Evolutionary conservation across 2,113 vertebrate genomes (phyloP), one percentile per base, ranked within the genome.

Genomic region (Nettapus auritus): DNA sequence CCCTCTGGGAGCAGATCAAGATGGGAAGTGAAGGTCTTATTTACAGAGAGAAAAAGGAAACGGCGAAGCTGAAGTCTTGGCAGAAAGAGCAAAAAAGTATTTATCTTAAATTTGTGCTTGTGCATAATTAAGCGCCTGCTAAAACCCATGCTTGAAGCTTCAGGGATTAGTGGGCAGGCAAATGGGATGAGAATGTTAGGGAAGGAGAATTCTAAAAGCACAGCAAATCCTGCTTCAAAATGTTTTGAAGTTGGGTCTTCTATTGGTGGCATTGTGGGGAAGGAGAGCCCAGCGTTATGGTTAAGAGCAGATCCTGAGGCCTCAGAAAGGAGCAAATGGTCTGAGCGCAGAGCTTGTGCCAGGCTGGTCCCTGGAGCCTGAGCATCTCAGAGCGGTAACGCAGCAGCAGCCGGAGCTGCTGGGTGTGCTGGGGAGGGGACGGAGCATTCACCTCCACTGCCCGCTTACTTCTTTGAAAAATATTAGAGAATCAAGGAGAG

Each of bases 291-390:
- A 5, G 56, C 9, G 10, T 23, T 20, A 26, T 36, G 73, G 7
- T 23, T 42, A 55, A 36, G 63, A 75, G 23, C 38, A 67, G 73
- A 56, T 18, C 26, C 42, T 5, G 53, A 59, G 53, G 60, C 36
- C 60, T 79, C 33, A 25, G 48, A 34, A 56, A 48, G 18, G 29
- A 46, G 17, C 17, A 5, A 38, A 78, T 74, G 33, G 8, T 46
- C 33, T 38, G 52, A 71, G 33, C 63, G 48, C 38, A 33, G 63
- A 83, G 36, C 28, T 80, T 64, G 48, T 64, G 34, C 42, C 36
- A 22, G 75, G 53, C 46, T 74, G 67, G 31, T 2, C 26, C 52
- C 46, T 0, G 1, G 18, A 20, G 6, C 20, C 6, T 13, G 1
- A 31, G n/a, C 11, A 33, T 21, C 44, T 63, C 1, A 1, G 50